A percentile compares a stretch with the other conserved stretches of the same genome.
Conservation (phyloP, 2,113 vertebrate species). For the Onychostoma macrolepis region DNA sequence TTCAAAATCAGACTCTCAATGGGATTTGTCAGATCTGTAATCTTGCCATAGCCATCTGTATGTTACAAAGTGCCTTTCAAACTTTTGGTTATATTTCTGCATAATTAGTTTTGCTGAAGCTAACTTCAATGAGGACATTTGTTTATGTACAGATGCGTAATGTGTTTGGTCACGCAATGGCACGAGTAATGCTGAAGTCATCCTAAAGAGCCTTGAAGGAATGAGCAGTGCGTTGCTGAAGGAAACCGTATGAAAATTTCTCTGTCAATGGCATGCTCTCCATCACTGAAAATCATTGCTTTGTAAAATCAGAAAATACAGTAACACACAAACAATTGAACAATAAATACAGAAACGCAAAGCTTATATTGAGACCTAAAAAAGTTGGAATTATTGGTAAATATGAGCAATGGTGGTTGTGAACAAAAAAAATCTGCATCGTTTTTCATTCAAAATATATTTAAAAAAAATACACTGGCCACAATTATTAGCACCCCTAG, state of each 20-base stretch:
- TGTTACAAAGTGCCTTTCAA: background rate
- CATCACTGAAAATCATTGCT: background rate
- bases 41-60: background rate
- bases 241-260: background rate
- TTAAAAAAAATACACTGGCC: background rate
- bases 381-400: background rate
- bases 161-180: constrained; percentile 8
- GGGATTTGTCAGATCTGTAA: constrained; percentile 19
- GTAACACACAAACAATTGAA: background rate
- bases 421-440: too few relatives aligned
- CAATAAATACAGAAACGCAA: background rate
- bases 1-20: background rate
- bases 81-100: constrained; percentile 11
- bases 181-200: constrained; percentile 12
- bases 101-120: constrained; percentile 9
- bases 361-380: background rate
- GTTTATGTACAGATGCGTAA: constrained; percentile 19
- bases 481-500: background rate
- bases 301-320: background rate
- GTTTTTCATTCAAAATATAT: too few relatives aligned
- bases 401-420: too few relatives aligned
- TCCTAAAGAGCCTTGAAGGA: background rate
- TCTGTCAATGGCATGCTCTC: background rate
- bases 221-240: background rate
- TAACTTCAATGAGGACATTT: constrained; percentile 20